Base-by-base conservation (phyloP, 2,888 invertebrate species). In the Polia nebulosa region DNA sequence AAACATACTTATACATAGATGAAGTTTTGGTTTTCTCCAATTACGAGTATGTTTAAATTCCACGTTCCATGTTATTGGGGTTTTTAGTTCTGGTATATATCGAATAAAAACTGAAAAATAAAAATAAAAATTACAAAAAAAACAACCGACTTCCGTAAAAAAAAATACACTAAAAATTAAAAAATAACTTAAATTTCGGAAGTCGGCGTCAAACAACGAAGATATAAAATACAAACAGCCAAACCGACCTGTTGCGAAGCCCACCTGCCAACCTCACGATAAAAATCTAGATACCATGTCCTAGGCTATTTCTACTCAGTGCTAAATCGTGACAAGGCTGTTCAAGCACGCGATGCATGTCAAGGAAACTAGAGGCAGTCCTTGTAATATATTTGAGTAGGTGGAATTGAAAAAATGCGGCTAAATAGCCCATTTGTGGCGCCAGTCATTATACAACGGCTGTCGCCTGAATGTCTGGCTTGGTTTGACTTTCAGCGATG, bases 291-390 rank as follows among this genome's bases (percentile, higher is more conserved):
- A 76, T 66, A 51, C 32, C 2, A 45, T 61, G 55, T 44, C 65
- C 68, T 58, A 58, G 34, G 36, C 39, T 71, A 72, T 69, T 70
- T 64, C 49, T 57, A 63, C 27, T 7, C 39, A 51, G 58, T 51
- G 78, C 61, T 65, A 71, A 76, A 67, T 62, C 58, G 60, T 57
- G 27, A 3, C 84, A 80, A 84, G 82, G 83, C 56, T 73, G 58
- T 11, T 25, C 13, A 41, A 70, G 69, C 86, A 86, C 87, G 86
- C 86, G 68, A 84, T 45, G 52, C 67, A 63, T 82, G 82, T 82
- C 80, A 82, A 80, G 82, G 82, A 74, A 39, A 69, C 22, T 25
- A 34, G 17, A 41, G 8, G 5, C 8, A 73, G 84, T 77, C 85
- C 84, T 85, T 85, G 85, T 78, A 69, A 53, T 45, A 58, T 29